Percentiles rank a stretch among this genome's conserved stretches.
Evolutionary conservation across 2,888 invertebrate species (phyloP).

Genomic region (Heteromurus nitidus): DNA sequence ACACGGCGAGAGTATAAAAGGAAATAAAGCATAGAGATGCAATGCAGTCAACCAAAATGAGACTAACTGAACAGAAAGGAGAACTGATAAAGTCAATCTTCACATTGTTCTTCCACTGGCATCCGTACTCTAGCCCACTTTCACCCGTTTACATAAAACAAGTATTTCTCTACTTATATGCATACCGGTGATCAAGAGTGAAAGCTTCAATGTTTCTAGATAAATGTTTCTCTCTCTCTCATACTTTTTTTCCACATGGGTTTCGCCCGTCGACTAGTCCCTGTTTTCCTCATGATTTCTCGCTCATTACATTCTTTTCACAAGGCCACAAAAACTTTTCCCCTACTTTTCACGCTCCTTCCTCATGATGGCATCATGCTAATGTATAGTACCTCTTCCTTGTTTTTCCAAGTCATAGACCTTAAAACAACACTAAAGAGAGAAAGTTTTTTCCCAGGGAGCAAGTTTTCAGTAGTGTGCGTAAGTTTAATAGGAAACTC

Average conservation of each 20-base stretch:
- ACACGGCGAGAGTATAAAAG: too few species aligned
- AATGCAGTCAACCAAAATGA: conserved; percentile 61
- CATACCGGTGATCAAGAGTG: conserved; percentile 30
- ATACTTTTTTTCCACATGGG: background rate
- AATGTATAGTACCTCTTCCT: conserved; percentile 41
- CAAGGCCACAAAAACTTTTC: conserved; percentile 62
- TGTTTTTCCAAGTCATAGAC: conserved; percentile 60
- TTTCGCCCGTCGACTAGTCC: conserved; percentile 14
- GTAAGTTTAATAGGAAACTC: too few species aligned
- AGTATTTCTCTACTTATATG: too few species aligned
- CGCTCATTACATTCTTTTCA: conserved; percentile 45
- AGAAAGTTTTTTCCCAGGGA: background rate
- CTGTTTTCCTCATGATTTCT: conserved; percentile 21
- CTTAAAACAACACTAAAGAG: conserved; percentile 11
- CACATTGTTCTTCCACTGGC: conserved; percentile 61
- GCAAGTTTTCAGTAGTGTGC: too few species aligned
- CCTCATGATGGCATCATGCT: conserved; percentile 27
- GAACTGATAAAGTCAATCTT: conserved; percentile 66
- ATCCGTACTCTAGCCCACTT: too few species aligned
- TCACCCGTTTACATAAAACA: background rate
- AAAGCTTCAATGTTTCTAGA: background rate
- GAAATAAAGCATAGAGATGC: conserved; percentile 10
- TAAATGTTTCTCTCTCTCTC: background rate
- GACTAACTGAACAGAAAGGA: conserved; percentile 58
- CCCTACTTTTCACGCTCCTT: conserved; percentile 41